Evolutionary conservation across 2,888 invertebrate species (phyloP).

Genomic region (Rhagium mordax): DNA sequence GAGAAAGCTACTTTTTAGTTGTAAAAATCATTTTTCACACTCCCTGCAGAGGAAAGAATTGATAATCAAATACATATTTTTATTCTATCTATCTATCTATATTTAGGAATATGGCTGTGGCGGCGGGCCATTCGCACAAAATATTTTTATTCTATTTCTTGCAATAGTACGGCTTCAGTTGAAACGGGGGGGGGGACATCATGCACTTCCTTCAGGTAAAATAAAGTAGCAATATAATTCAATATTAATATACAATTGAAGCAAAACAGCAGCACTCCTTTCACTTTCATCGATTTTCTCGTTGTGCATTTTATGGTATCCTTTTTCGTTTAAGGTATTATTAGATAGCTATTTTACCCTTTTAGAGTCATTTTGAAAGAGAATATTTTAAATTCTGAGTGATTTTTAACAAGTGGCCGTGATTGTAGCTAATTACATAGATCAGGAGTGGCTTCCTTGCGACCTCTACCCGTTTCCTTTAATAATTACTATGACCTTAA

Average conservation of each 20-base stretch:
- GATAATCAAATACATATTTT: too few species aligned
- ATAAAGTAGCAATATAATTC: not conserved
- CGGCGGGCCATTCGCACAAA: too few species aligned
- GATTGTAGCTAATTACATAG: not conserved
- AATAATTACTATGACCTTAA: conserved; percentile 5
- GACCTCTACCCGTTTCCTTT: conserved; percentile 9
- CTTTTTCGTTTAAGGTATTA: not conserved
- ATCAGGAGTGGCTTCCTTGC: not conserved
- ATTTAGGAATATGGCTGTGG: too few species aligned
- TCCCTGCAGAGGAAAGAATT: too few species aligned
- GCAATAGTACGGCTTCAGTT: too few species aligned
- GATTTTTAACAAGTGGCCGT: not conserved
- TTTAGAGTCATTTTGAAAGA: not conserved
- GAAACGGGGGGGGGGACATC: too few species aligned
- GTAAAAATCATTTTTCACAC: too few species aligned
- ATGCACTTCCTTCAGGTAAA: too few species aligned
- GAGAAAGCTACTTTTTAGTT: too few species aligned
- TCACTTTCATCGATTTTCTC: not conserved
- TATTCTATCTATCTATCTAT: too few species aligned
- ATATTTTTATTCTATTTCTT: too few species aligned
- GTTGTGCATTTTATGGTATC: not conserved
- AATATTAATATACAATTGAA: too few species aligned
- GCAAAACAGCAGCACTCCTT: not conserved
- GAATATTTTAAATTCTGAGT: not conserved
- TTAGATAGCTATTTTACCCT: not conserved